These are phyloP conservation scores for Drosophila vallismaia DNA, from an alignment of 2,888 invertebrate genomes.

Conservation along the genomic window DNA sequence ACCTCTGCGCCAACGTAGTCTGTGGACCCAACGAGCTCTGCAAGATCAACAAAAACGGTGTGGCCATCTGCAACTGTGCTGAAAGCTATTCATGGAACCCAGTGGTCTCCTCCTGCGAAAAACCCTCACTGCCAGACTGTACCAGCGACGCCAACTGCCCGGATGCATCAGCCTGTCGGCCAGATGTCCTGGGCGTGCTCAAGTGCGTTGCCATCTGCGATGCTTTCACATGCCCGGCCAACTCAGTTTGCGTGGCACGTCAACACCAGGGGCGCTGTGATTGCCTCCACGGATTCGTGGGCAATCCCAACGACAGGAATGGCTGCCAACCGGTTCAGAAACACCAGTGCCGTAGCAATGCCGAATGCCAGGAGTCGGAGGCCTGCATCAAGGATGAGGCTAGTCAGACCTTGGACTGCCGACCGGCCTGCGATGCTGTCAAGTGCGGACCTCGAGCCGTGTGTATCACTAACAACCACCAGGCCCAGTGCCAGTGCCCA, in stretches of 20 bases:
- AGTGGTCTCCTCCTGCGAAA: slow-evolving; percentile 91
- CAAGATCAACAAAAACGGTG: slow-evolving; percentile 87
- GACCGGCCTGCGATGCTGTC: slow-evolving; percentile 90
- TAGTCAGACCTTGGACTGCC: slow-evolving; percentile 87
- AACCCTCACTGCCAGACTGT: slow-evolving; percentile 94
- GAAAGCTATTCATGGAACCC: slow-evolving; percentile 93
- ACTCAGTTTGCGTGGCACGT: slow-evolving; percentile 91
- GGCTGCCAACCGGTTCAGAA: slow-evolving; percentile 91
- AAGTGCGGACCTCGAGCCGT: slow-evolving; percentile 94
- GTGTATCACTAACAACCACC: slow-evolving; percentile 95
- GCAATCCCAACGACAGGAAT: slow-evolving; percentile 94
- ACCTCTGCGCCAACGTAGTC: slow-evolving; percentile 91
- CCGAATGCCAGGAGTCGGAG: slow-evolving; percentile 93
- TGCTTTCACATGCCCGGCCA: slow-evolving; percentile 92
- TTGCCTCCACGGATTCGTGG: slow-evolving; percentile 92
- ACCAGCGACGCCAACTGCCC: slow-evolving; percentile 89
- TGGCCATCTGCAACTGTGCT: slow-evolving; percentile 91
- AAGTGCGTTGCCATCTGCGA: slow-evolving; percentile 92
- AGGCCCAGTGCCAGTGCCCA: slow-evolving; percentile 95
- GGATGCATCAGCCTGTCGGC: slow-evolving; percentile 89
- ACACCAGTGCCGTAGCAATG: slow-evolving; percentile 91
- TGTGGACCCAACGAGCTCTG: slow-evolving; percentile 94
- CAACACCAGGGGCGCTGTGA: slow-evolving; percentile 92
- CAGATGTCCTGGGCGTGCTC: slow-evolving; percentile 93
- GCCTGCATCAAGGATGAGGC: slow-evolving; percentile 87